A percentile compares a stretch with the other conserved stretches of the same genome.
Conservation (phyloP, 2,888 invertebrate genomes). For the Thumatha senex region DNA sequence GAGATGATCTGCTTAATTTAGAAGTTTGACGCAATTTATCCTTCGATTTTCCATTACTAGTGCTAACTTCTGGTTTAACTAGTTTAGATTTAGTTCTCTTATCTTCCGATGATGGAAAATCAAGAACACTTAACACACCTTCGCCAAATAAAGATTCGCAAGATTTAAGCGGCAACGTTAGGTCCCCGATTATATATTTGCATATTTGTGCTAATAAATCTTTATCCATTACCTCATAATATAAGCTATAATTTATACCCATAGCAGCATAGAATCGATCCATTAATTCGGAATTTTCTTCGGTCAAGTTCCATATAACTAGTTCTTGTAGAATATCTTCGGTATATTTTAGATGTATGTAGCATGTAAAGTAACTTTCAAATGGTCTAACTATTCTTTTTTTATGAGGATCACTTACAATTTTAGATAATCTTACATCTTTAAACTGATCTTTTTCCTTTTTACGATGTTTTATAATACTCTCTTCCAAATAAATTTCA, state of each 20-base stretch:
- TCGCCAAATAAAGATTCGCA: conserved; percentile 68
- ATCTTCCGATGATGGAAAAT: conserved; percentile 61
- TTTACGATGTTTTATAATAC: conserved; percentile 61
- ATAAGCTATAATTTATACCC: conserved; percentile 84
- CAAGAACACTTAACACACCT: conserved; percentile 58
- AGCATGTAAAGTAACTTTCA: conserved; percentile 83
- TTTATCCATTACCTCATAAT: conserved; percentile 81
- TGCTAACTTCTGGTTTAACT: conserved; percentile 56
- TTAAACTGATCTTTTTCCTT: conserved; percentile 64
- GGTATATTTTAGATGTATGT: conserved; percentile 74
- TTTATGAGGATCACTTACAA: conserved; percentile 80
- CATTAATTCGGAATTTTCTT: conserved; percentile 74
- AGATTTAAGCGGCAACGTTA: conserved; percentile 55
- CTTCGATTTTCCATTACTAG: conserved; percentile 50
- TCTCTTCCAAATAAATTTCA: conserved; percentile 71
- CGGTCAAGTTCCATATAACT: conserved; percentile 66
- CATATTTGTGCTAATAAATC: conserved; percentile 78
- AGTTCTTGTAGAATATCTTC: conserved; percentile 68
- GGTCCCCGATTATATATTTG: conserved; percentile 74
- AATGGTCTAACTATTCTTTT: conserved; percentile 57
- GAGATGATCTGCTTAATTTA: conserved; percentile 51
- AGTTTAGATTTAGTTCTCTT: conserved; percentile 66
- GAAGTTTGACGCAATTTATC: conserved; percentile 54
- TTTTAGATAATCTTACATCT: conserved; percentile 68
- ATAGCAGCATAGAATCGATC: conserved; percentile 84